Base-by-base conservation (phyloP, 2,888 invertebrate species). In the Agonopterix subpropinquella region DNA sequence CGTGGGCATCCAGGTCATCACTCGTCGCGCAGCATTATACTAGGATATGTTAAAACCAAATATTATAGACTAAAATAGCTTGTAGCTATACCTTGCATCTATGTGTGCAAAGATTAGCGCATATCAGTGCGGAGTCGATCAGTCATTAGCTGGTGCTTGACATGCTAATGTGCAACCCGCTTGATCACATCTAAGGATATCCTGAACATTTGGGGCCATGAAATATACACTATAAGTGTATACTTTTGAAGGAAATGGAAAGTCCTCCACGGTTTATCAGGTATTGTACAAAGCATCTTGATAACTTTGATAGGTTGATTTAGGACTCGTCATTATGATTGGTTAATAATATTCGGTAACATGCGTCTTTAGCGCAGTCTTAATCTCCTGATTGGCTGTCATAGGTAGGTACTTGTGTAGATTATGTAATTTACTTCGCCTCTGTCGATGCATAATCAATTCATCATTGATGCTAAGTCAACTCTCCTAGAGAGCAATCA, bases 131-230 rank as follows among this genome's bases (percentile, higher is more conserved):
- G n/a, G 39, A 39, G 39, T n/a, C 67, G 65, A 71, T 65, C 57
- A 45, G 57, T 58, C 64, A 66, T 69, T 63, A 71, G 61, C 59
- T 62, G 58, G 58, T 62, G 65, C 69, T 69, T 69, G 70, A 78
- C 74, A 74, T 69, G 70, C 64, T 74, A 73, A 77, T 70, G 70
- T 69, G 70, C 76, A 73, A 77, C 73, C 75, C 50, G 62, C 67
- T 63, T 62, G 62, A 69, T 71, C 70, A 67, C 62, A 59, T 67
- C 64, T 56, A 53, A 60, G 55, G 61, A 62, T 52, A 48, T 44
- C 62, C 59, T 62, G 53, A 48, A 35, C 11, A 46, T 42, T 43
- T 55, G 49, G 8, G 62, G 73, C 71, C 55, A 62, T 9, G 2
- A 42, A 42, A 36, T 11, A 2, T 18, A 18, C 4, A 1, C 3